Percentiles rank a stretch among this genome's conserved stretches.
These are phyloP conservation scores for Calameuta idolon DNA, from an alignment of 2,888 invertebrate genomes.

Conservation along the genomic window DNA sequence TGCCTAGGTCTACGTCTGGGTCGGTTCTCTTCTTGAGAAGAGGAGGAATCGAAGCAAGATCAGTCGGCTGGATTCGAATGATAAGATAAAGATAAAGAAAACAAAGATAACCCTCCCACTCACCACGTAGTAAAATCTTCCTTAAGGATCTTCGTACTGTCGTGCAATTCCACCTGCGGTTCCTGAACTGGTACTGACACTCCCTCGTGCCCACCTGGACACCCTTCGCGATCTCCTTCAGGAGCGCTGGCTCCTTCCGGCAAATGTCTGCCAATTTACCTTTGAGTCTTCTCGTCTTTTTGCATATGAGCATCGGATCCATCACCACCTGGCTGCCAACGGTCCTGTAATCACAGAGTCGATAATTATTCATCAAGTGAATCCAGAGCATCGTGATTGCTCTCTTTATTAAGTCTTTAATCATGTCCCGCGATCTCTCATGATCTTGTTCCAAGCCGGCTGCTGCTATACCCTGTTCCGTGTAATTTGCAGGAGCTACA, in stretches of 20 bases:
- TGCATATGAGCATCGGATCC: conserved; percentile 90
- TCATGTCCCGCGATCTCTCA: too few species aligned
- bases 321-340: conserved; percentile 88
- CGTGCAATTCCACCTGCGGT: conserved; percentile 91
- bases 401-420: too few species aligned
- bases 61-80: too few species aligned
- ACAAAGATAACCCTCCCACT: conserved; percentile 44
- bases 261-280: conserved; percentile 87
- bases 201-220: conserved; percentile 86
- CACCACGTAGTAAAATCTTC: conserved; percentile 89
- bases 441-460: too few species aligned
- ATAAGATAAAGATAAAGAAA: too few species aligned
- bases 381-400: too few species aligned
- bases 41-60: too few species aligned
- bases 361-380: too few species aligned
- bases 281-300: conserved; percentile 82
- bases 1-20: not conserved
- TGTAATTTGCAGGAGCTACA: conserved; percentile 41
- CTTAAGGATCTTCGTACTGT: conserved; percentile 83
- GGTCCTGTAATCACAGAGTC: conserved; percentile 71
- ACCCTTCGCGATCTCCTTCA: conserved; percentile 87
- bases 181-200: conserved; percentile 89
- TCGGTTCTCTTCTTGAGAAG: not conserved
- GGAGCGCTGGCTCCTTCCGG: conserved; percentile 82
- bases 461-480: not conserved